phyloP scores from a whole-genome alignment of 2,888 invertebrate species.

The Bellardia pandia region DNA sequence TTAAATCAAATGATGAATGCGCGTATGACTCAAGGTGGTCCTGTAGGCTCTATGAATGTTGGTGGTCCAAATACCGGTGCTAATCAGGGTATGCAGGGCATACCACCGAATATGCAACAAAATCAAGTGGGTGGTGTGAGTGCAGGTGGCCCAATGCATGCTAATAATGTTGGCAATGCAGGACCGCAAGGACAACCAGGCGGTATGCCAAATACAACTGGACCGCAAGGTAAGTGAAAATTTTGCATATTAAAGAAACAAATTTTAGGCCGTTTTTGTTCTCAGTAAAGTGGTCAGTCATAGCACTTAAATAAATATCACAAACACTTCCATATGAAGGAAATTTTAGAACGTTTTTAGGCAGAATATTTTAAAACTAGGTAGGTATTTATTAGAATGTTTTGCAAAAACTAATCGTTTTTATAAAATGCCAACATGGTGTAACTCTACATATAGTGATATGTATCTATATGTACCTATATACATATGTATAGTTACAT shows the following conservation, averaged over 20 bases:
- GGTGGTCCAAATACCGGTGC: conserved; percentile 78
- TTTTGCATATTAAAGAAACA: not conserved
- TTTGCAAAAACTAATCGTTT: too few species aligned
- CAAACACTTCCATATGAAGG: too few species aligned
- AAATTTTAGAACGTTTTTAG: too few species aligned
- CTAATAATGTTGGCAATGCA: conserved; percentile 77
- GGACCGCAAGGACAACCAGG: conserved; percentile 78
- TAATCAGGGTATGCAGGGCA: conserved; percentile 81
- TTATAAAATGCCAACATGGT: too few species aligned
- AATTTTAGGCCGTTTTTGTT: not conserved
- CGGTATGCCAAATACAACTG: conserved; percentile 79
- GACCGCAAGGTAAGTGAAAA: conserved; percentile 76
- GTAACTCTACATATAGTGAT: too few species aligned
- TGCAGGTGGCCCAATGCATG: conserved; percentile 77
- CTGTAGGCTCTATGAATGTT: conserved; percentile 78
- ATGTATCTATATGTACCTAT: too few species aligned
- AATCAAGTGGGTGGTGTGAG: conserved; percentile 78
- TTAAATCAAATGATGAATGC: conserved; percentile 83
- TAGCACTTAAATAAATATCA: too few species aligned
- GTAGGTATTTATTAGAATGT: too few species aligned
- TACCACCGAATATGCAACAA: conserved; percentile 84
- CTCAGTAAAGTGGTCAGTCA: too few species aligned
- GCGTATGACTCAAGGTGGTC: conserved; percentile 85
- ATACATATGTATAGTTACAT: too few species aligned
- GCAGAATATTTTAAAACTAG: too few species aligned